These are phyloP conservation scores for Calonectris borealis DNA, from an alignment of 2,113 vertebrate species.

Conservation along the genomic window DNA sequence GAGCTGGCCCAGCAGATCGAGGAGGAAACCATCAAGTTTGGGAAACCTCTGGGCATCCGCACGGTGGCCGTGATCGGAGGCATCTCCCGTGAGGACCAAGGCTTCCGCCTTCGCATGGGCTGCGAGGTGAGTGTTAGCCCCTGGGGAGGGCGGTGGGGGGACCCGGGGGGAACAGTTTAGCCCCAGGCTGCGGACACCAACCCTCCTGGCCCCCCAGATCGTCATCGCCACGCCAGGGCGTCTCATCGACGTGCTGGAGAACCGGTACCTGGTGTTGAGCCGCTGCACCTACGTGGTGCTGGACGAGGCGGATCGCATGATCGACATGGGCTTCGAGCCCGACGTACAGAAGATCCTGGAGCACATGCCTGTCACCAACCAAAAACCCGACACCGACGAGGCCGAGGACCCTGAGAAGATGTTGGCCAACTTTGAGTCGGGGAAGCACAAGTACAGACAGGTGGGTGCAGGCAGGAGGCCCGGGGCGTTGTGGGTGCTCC, in stretches of 20 bases:
- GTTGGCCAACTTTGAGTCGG: constrained; percentile 94
- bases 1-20: constrained; percentile 99
- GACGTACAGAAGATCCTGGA: constrained; percentile 98
- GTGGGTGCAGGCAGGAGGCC: constrained; percentile 62
- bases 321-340: constrained; percentile 98
- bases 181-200: too few relatives aligned
- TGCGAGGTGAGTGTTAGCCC: constrained; percentile 81
- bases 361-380: constrained; percentile 97
- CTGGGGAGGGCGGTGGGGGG: accelerated
- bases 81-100: constrained; percentile 97
- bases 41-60: constrained; percentile 94
- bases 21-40: constrained; percentile 98
- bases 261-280: constrained; percentile 94
- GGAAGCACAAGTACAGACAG: constrained; percentile 97
- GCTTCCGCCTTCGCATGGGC: constrained; percentile 95
- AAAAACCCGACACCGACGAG: constrained; percentile 96
- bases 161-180: background rate
- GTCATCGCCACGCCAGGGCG: constrained; percentile 95
- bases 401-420: constrained; percentile 98
- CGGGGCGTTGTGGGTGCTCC: accelerated
- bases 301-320: constrained; percentile 97
- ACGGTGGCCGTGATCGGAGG: constrained; percentile 97
- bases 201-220: constrained; percentile 72
- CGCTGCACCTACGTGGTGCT: constrained; percentile 97
- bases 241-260: constrained; percentile 96